These are phyloP conservation scores for Orgyia antiqua DNA, from an alignment of 2,888 invertebrate species.

Conservation along the genomic window DNA sequence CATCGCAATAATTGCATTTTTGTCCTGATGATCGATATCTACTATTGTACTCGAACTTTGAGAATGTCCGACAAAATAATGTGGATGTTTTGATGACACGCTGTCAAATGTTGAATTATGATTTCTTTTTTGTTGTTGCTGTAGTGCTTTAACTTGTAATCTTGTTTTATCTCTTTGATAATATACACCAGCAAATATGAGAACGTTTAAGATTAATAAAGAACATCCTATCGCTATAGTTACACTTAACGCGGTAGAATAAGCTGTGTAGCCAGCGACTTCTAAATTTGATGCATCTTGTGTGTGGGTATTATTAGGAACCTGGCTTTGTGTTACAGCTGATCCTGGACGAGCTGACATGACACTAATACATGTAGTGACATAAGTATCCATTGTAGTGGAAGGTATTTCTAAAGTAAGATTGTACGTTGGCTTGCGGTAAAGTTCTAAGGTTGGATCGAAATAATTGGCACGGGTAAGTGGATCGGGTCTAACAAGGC, in stretches of 20 bases:
- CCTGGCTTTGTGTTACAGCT: conserved; percentile 60
- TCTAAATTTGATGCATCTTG: conserved; percentile 89
- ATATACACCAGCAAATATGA: conserved; percentile 91
- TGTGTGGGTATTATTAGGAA: conserved; percentile 80
- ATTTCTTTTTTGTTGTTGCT: conserved; percentile 84
- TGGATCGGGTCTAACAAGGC: conserved; percentile 90
- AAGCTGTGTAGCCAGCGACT: conserved; percentile 86
- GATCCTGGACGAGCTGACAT: conserved; percentile 82
- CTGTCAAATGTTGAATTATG: conserved; percentile 76
- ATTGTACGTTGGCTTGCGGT: conserved; percentile 79
- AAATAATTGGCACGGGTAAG: conserved; percentile 82
- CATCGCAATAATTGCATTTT: conserved; percentile 73
- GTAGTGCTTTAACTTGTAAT: conserved; percentile 85
- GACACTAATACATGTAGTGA: conserved; percentile 84
- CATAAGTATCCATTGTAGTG: conserved; percentile 80
- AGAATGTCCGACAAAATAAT: conserved; percentile 86
- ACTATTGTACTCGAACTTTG: conserved; percentile 91
- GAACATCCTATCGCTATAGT: conserved; percentile 91
- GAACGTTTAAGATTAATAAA: conserved; percentile 86
- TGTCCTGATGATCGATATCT: conserved; percentile 88
- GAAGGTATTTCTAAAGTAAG: conserved; percentile 72
- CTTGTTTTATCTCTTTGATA: conserved; percentile 88
- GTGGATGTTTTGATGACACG: conserved; percentile 84
- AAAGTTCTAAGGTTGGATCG: conserved; percentile 80
- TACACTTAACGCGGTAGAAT: conserved; percentile 86